Percentiles rank a stretch among this genome's conserved stretches.
Conservation (phyloP, 1,140 invertebrate genomes). For the Periplaneta americana region DNA sequence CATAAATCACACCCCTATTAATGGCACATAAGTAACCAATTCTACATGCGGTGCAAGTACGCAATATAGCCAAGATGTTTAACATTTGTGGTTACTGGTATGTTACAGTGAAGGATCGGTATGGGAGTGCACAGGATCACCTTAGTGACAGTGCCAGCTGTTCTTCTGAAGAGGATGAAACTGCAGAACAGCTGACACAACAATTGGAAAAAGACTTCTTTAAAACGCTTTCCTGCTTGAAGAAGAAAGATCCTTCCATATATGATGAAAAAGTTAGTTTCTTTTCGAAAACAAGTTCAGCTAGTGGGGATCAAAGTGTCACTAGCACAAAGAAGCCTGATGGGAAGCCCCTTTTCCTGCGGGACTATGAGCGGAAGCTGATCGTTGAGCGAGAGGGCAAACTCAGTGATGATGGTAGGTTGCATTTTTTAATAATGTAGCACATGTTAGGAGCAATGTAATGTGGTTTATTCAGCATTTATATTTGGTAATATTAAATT, state of each 20-base stretch:
- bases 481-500: neutral
- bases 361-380: constrained; percentile 76
- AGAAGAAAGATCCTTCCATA: constrained; percentile 82
- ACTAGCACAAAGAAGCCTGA: constrained; percentile 38
- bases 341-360: constrained; percentile 59
- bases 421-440: neutral
- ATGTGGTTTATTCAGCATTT: neutral
- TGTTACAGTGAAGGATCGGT: constrained; percentile 64
- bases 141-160: constrained; percentile 40
- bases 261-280: constrained; percentile 74
- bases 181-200: constrained; percentile 46
- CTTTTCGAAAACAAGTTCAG: constrained; percentile 48
- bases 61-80: too few relatives aligned
- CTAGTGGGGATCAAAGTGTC: constrained; percentile 27
- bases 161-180: constrained; percentile 50
- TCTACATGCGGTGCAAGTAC: too few relatives aligned
- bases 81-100: constrained; percentile 7
- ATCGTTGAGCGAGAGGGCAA: constrained; percentile 63
- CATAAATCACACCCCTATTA: too few relatives aligned
- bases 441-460: neutral
- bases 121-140: constrained; percentile 49
- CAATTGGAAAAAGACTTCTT: constrained; percentile 81
- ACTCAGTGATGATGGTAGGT: constrained; percentile 46
- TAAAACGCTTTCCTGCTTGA: constrained; percentile 76
- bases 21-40: too few relatives aligned